Evolutionary conservation across 1,140 invertebrate species (phyloP), one percentile per base, ranked within the genome.

Genomic region (Eueides isabella): DNA sequence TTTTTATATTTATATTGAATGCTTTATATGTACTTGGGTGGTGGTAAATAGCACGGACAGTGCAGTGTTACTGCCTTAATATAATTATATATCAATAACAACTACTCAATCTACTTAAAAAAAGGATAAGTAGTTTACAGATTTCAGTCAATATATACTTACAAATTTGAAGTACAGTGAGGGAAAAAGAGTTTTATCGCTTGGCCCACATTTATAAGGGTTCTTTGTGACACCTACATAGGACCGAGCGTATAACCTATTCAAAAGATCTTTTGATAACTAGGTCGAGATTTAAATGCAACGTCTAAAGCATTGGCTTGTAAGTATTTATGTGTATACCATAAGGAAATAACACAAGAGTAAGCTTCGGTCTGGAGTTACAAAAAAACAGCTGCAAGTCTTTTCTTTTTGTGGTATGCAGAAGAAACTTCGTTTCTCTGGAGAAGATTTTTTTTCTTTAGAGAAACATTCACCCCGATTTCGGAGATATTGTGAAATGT

Each of bases 251-350:
- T 38, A 63, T 29, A 31, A 70, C 61, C 68, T 62, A 31, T 28
- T 70, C 68, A 28, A 63, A 38, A 55, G 68, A 70, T 70, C 61
- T 55, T 62, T 70, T 70, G 61, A 70, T 70, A 70, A 70, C 68
- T 70, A 23, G 68, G 68, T 70, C 68, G 67, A 69, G 67, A 69
- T 61, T 48, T 31, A 63, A 63, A 63, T 63, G 61, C 61, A 63
- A 63, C 61, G 61, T 63, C 29, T 63, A 30, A 55, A 55, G 61
- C 29, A 63, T 31, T 63, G 61, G 61, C n/a, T 16, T 63, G 29
- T 31, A 31, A 63, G 61, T 55, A 55, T 55, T 55, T 55, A 55
- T 55, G 48, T 55, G 48, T 55, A 26, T 55, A 55, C 48, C 19
- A 26, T 26, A 55, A 19, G 23, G 23, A 55, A 1, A 55, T 55